Base-by-base conservation (phyloP, 1,140 invertebrate species). In the Phenacoccus solenopsis region DNA sequence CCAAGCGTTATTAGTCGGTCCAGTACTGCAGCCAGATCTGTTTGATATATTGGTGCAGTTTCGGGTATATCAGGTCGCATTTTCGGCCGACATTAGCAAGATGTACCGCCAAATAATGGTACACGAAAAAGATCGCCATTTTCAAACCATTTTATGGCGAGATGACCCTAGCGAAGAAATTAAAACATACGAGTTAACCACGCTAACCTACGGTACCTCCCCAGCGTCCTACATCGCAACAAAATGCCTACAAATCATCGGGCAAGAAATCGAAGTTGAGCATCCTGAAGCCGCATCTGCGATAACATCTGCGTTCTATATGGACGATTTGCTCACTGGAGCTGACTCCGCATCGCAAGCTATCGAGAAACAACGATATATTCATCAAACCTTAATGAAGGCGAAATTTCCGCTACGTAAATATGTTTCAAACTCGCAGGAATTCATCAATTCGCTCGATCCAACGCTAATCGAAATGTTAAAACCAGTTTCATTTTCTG, bases 31-130 rank as follows among this genome's bases (percentile, higher is more conserved):
- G 69, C 59, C 73, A 20, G 73, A 78, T 56, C 56, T 79, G 30
- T 74, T 77, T 21, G 72, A 73, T 1, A 74, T 77, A 13, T 13
- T 79, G 10, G 27, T 76, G 5, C 61, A 72, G 56, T 79, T 79
- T 72, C 32, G 77, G 49, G 72, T 28, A 16, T 72, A 77, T 72
- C 24, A 68, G 35, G 72, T 74, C 59, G 78, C 76, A 1, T 69
- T 78, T 22, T 76, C 73, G 10, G 77, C 74, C 3, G 80, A 80
- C 71, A 76, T 80, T 13, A 71, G 73, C 22, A 79, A 81, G 72
- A 80, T 80, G 78, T 79, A 77, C 72, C 70, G 77, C 12, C 76
- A 78, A 69, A 73, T 80, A 22, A 16, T 10, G 38, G 38, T 49
- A 9, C 3, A 4, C 5, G 16, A 49, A 49, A n/a, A 4, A n/a